Base-by-base conservation (phyloP, 2,113 vertebrate genomes). In the Gasterosteus nipponicus region DNA sequence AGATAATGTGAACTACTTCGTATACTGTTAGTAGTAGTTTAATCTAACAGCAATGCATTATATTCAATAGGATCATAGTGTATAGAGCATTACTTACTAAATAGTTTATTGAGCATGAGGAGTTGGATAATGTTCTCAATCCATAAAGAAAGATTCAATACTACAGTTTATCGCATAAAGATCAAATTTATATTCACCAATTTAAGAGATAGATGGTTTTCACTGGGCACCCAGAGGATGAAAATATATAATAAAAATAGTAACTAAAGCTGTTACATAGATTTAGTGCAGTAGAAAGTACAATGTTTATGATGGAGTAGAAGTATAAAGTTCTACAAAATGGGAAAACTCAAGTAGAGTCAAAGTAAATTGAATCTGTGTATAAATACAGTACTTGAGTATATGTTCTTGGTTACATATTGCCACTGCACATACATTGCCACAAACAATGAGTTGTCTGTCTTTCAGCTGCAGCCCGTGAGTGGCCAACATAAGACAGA, bases 401-500 rank as follows among this genome's bases (percentile, higher is more conserved):
- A 16, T 16, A 44, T 44, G 41, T 44, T 44, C 41, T 63, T 63
- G 15, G 3, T 42, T 33, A 65, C 16, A 31, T 33, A 49, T 10
- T 10, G 31, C 16, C 22, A 31, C 42, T 15, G 54, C 46, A 44
- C 41, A 33, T 35, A 38, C 33, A 65, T 3, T 58, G 7, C 33
- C 33, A 44, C 29, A 56, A 15, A 75, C 71, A 79, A 75, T 54
- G 77, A 38, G 4, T 29, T 65, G 76, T 80, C 47, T 87, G 77
- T 80, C 26, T 81, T 69, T 33, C 84, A 94, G 93, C 86, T 94
- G 67, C 93, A 93, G 86, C 79, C 87, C 29, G 71, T 61, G 9
- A 67, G 12, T 19, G 78, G 10, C 46, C 73, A 84, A 67, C 65
- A 61, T 3, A 41, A 39, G 49, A 53, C 47, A 31, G 82, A 83